Percentiles rank a stretch among this genome's conserved stretches.
Conservation (phyloP, 2,888 invertebrate genomes). For the Archips xylosteana region DNA sequence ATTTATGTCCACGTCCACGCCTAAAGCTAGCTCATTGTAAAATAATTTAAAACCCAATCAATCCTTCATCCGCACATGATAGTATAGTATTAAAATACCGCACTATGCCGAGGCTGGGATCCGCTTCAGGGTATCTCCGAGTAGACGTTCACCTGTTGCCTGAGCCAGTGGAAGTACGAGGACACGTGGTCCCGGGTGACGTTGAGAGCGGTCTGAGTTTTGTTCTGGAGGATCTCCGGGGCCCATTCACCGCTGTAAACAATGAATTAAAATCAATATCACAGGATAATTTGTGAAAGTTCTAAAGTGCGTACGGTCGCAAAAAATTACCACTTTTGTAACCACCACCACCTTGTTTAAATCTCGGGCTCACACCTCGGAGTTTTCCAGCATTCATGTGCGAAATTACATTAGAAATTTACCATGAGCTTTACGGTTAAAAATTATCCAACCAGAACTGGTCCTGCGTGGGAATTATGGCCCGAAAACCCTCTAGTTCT, state of each 20-base stretch:
- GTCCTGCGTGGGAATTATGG: too few relatives aligned
- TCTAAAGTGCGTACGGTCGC: too few relatives aligned
- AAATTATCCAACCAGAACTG: too few relatives aligned
- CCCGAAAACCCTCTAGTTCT: too few relatives aligned
- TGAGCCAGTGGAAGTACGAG: constrained; percentile 90
- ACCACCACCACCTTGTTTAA: too few relatives aligned
- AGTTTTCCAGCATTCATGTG: too few relatives aligned
- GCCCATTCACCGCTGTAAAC: constrained; percentile 90
- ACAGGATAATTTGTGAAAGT: too few relatives aligned
- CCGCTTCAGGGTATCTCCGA: constrained; percentile 88
- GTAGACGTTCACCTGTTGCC: constrained; percentile 91
- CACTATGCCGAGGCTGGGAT: constrained; percentile 19
- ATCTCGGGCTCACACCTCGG: too few relatives aligned
- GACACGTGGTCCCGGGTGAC: constrained; percentile 88
- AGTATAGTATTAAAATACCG: constrained; percentile 53
- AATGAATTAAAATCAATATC: background rate
- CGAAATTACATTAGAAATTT: too few relatives aligned
- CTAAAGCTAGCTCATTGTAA: constrained; percentile 34
- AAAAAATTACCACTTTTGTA: too few relatives aligned
- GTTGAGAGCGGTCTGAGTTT: constrained; percentile 87
- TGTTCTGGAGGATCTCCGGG: constrained; percentile 90
- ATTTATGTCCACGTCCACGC: constrained; percentile 9
- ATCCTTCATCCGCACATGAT: constrained; percentile 58
- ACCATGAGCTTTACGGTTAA: too few relatives aligned
- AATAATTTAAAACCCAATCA: constrained; percentile 44